Base-by-base conservation (phyloP, 2,888 invertebrate genomes). In the Hermaeophaga mercurialis region DNA sequence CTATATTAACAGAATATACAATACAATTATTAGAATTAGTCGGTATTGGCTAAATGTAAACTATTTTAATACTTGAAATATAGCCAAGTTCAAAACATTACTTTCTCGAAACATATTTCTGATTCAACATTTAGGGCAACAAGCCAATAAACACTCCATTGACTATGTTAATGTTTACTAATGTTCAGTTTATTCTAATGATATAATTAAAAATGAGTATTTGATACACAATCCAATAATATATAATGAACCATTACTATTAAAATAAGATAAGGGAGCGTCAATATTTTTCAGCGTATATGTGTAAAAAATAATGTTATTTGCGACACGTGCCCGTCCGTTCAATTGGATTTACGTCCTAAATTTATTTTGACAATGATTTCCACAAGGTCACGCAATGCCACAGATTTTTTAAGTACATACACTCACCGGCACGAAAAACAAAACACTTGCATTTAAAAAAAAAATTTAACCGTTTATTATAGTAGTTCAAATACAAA, bases 271-370 rank as follows among this genome's bases (percentile, higher is more conserved):
- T 39, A 39, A 19, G 7, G 9, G 19, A 39, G 39, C 19, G 39
- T 19, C 18, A 39, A 39, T 39, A 39, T 39, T 39, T 39, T 38
- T n/a, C n/a, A n/a, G n/a, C n/a, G n/a, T n/a, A n/a, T n/a, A n/a
- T n/a, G 39, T 3, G n/a, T 9, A 39, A 39, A 39, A 18, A 39
- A 38, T 15, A 38, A 38, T 6, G n/a, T 15, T 18, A 18, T 38
- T 18, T 15, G 3, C 39, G 18, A 39, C 39, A 39, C 39, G 39
- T 39, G 39, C 22, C 19, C 8, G 39, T 12, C 11, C n/a, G 19
- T 39, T 22, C 19, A n/a, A 9, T 12, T 4, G 4, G 7, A 39
- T 39, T 19, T 39, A n/a, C 19, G 19, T 39, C 39, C 19, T 12
- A n/a, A 39, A 39, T 19, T 19, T 3, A 18, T 9, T 31, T 3